Base-by-base conservation (phyloP, 2,888 invertebrate genomes). In the Papilio gigon region DNA sequence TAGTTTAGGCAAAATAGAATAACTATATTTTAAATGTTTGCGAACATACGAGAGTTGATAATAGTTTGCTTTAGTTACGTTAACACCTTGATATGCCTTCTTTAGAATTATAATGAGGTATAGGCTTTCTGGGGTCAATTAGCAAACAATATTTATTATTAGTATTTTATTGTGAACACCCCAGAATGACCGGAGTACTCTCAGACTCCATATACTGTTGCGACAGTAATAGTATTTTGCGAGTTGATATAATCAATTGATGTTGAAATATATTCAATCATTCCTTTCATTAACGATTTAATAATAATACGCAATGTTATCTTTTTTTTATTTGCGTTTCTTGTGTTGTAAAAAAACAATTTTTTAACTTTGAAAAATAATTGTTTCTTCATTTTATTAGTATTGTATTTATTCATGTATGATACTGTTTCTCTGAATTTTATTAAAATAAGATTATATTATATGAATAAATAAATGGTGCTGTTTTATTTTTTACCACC, bases 351-450 rank as follows among this genome's bases (percentile, higher is more conserved):
- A 81, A 77, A n/a, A 78, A 77, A 79, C 82, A 77, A 82, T 78
- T 83, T 81, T 84, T 84, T 82, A 84, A 84, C 83, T 78, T 79
- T 83, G 84, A 84, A 83, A 82, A 72, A 73, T 66, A 71, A 71
- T 73, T 70, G 70, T 74, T 81, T 78, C 78, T 85, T 86, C 86
- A 86, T 88, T 88, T 84, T 85, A 86, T 84, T 90, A 89, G 87
- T 87, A 89, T 87, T 90, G 91, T 91, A 90, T 92, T 92, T 92
- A 92, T 90, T 90, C 88, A 83, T 92, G 91, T 92, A 92, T 90
- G 83, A 91, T 90, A 91, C 87, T 87, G 89, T 91, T 92, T 90
- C 87, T 86, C 88, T 89, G 87, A 91, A 90, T 86, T 90, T 87
- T 89, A 90, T 89, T 87, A 88, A 88, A 86, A 84, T 92, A 90